Evolutionary conservation across 2,797 vertebrate species (phyloP).

Genomic region (Premnoplex brunnescens): DNA sequence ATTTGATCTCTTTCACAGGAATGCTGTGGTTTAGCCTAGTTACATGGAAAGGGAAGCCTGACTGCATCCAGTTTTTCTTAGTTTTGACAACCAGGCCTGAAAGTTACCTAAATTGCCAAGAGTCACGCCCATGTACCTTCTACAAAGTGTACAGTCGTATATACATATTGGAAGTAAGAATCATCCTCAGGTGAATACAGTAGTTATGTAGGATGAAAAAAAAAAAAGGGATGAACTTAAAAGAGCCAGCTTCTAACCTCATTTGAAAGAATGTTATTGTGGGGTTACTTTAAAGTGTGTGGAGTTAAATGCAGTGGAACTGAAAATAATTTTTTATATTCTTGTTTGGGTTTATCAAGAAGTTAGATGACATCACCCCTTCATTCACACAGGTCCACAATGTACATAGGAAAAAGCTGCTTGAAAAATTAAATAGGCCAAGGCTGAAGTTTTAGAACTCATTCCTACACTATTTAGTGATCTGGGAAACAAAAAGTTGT

Average conservation of each 20-base stretch:
- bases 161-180: background rate
- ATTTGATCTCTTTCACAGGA: background rate
- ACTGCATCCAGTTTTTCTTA: background rate
- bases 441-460: background rate
- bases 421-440: background rate
- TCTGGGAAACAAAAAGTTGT: background rate
- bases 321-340: background rate
- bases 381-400: background rate
- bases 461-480: background rate
- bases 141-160: background rate
- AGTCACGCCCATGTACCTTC: background rate
- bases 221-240: background rate
- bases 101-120: background rate
- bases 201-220: background rate
- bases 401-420: background rate
- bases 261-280: background rate
- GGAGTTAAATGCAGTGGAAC: background rate
- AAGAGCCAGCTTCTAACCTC: background rate
- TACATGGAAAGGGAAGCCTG: background rate
- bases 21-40: background rate
- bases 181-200: background rate
- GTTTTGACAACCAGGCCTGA: background rate
- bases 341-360: background rate
- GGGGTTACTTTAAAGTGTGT: background rate
- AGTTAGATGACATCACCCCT: background rate